A percentile compares a stretch with the other conserved stretches of the same genome.
Conservation (phyloP, 2,113 vertebrate species). For the Apodemus sylvaticus region DNA sequence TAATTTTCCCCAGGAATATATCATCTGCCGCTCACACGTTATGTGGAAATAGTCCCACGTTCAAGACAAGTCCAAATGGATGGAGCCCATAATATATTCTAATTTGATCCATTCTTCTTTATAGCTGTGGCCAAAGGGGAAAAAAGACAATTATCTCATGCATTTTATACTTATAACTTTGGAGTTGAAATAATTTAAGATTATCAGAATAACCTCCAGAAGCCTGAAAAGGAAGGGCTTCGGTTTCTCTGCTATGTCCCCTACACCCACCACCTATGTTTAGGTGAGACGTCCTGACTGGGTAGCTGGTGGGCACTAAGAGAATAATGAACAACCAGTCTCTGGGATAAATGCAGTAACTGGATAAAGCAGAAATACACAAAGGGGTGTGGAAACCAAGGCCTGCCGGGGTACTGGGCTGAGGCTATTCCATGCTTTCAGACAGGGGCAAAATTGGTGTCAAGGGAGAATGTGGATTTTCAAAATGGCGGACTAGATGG, state of each 20-base stretch:
- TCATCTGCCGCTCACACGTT: not conserved
- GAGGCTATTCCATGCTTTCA: not conserved
- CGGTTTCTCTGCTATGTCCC: not conserved
- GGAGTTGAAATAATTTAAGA: not conserved
- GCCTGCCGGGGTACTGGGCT: fast-evolving
- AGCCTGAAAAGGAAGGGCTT: not conserved
- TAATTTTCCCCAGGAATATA: not conserved
- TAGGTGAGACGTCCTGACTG: no score
- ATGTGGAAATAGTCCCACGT: not conserved
- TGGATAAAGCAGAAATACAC: not conserved
- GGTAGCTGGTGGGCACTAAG: fast-evolving
- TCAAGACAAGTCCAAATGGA: not conserved
- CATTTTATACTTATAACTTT: slow-evolving; percentile 34
- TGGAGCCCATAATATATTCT: slow-evolving; percentile 11
- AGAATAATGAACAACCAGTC: fast-evolving
- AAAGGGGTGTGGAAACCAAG: not conserved
- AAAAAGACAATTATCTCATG: slow-evolving; percentile 27
- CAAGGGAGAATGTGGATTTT: not conserved
- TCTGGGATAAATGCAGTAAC: not conserved
- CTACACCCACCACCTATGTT: fast-evolving
- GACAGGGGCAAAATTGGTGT: not conserved
- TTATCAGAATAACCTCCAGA: slow-evolving; percentile 1
- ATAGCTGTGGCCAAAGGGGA: slow-evolving; percentile 44
- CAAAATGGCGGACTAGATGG: not conserved
- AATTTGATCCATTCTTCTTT: slow-evolving; percentile 51